These are phyloP conservation scores for Columbina picui DNA, from an alignment of 2,113 vertebrate species.

Conservation along the genomic window DNA sequence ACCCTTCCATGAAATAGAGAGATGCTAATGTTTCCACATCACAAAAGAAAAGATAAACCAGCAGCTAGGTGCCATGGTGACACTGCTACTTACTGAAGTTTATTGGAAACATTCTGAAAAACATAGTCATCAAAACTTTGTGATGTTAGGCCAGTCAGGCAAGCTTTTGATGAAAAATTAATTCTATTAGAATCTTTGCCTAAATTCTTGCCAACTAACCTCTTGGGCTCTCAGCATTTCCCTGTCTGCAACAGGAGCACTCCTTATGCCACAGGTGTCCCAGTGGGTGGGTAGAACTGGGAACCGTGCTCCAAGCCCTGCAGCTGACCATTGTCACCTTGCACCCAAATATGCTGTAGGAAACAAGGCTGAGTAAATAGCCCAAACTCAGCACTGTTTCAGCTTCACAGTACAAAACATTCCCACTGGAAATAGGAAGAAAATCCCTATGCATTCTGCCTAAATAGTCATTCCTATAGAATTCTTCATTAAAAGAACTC, in stretches of 20 bases:
- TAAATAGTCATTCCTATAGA: not conserved
- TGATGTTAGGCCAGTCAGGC: not conserved
- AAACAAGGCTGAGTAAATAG: not conserved
- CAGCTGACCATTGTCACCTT: not conserved
- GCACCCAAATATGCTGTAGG: not conserved
- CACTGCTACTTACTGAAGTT: not conserved
- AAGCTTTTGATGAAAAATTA: not conserved
- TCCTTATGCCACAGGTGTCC: not conserved
- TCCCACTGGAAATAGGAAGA: not conserved
- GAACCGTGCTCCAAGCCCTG: not conserved
- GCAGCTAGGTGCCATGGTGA: not conserved
- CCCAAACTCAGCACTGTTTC: not conserved
- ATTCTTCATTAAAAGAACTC: not conserved
- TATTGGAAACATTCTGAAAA: not conserved
- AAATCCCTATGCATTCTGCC: not conserved
- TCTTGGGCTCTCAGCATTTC: not conserved
- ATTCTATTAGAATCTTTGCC: not conserved
- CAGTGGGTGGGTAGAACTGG: not conserved
- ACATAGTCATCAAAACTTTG: not conserved
- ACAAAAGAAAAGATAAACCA: not conserved
- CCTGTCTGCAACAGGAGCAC: not conserved
- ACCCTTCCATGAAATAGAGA: not conserved
- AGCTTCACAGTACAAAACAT: not conserved
- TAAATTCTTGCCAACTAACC: not conserved
- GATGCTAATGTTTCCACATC: not conserved